Conservation (phyloP, 2,797 vertebrate genomes). For the Sebastes baramenuke region DNA sequence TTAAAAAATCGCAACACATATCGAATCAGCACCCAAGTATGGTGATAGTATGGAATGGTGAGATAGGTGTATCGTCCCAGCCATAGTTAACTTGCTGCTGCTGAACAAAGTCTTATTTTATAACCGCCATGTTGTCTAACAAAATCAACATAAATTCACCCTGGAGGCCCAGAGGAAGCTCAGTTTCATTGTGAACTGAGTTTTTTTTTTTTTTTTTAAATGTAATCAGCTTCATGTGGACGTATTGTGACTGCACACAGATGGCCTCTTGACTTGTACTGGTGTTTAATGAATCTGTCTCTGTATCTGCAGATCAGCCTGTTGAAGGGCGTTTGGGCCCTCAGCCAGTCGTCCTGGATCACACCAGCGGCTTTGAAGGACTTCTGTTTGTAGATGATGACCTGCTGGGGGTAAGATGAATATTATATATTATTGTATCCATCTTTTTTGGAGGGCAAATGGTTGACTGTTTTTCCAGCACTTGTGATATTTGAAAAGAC, state of each 20-base stretch:
- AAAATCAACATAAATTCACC: background rate
- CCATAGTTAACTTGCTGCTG: no score
- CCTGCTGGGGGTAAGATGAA: constrained; percentile 90
- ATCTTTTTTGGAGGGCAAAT: background rate
- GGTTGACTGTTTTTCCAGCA: background rate
- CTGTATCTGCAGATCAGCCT: constrained; percentile 77
- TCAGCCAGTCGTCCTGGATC: constrained; percentile 92
- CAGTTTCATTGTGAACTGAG: background rate
- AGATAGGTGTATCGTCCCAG: no score
- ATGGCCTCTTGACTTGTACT: background rate
- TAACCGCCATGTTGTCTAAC: background rate
- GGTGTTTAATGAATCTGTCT: background rate
- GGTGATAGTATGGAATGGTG: no score
- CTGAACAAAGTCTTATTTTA: background rate
- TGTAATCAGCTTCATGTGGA: background rate
- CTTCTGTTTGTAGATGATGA: constrained; percentile 96
- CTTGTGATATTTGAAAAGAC: background rate
- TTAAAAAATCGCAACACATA: no score
- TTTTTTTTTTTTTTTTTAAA: no score
- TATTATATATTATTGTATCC: background rate
- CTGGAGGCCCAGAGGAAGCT: background rate
- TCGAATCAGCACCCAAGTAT: no score
- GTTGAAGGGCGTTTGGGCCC: constrained; percentile 92
- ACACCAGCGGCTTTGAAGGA: constrained; percentile 97
- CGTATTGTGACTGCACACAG: background rate